Evolutionary conservation across 2,888 invertebrate genomes (phyloP).

Genomic region (Drosophila barbarae): DNA sequence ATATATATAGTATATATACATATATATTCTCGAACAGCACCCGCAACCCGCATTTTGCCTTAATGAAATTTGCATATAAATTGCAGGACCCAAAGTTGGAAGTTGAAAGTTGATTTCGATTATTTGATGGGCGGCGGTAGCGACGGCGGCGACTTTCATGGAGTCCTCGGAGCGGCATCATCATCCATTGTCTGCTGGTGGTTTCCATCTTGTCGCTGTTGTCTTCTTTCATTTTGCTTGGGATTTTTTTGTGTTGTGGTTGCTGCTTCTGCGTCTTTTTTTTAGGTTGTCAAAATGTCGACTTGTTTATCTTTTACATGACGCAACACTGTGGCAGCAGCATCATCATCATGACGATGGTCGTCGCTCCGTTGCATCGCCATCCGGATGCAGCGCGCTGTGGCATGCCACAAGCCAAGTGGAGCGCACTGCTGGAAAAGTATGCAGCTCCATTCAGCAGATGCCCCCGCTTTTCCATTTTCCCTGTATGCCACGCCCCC

Average conservation of each 20-base stretch:
- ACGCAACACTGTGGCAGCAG: constrained; percentile 45
- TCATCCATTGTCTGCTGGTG: constrained; percentile 23
- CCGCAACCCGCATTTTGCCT: constrained; percentile 42
- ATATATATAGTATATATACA: neutral
- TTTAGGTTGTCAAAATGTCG: constrained; percentile 67
- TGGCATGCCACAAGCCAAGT: constrained; percentile 40
- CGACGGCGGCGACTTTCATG: constrained; percentile 61
- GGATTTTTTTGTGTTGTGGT: constrained; percentile 4
- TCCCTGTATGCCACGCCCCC: neutral
- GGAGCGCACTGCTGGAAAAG: constrained; percentile 36
- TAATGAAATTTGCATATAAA: constrained; percentile 73
- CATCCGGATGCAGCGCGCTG: constrained; percentile 23
- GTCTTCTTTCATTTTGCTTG: constrained; percentile 15
- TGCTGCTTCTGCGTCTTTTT: constrained; percentile 14
- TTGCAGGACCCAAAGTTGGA: constrained; percentile 59
- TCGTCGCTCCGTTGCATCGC: constrained; percentile 34
- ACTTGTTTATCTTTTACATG: constrained; percentile 69
- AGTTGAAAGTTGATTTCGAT: constrained; percentile 68
- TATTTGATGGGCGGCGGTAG: constrained; percentile 55
- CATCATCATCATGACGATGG: constrained; percentile 20
- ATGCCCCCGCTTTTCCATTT: constrained; percentile 3
- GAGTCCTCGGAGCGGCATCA: constrained; percentile 48
- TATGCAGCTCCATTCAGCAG: constrained; percentile 30
- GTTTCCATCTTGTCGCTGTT: constrained; percentile 21
- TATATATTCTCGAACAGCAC: neutral